Conservation (phyloP, 1,140 invertebrate genomes). For the Cydia splendana region DNA sequence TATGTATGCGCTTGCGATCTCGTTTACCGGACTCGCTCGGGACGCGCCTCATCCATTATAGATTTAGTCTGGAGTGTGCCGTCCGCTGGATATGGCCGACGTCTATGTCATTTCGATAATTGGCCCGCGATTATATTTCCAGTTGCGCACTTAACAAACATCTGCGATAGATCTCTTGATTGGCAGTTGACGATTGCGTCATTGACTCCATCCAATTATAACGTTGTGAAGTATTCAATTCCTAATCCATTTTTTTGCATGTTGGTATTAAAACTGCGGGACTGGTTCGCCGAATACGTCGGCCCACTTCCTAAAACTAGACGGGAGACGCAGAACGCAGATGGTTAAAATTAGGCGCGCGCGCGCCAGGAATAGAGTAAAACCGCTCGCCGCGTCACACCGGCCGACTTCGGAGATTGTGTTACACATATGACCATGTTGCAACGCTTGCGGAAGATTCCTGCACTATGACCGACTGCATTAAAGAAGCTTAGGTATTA, state of each 20-base stretch:
- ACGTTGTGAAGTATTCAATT: conserved; percentile 46
- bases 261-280: conserved; percentile 30
- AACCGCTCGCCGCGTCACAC: conserved; percentile 65
- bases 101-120: conserved; percentile 77
- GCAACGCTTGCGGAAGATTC: conserved; percentile 28
- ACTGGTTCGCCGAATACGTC: conserved; percentile 68
- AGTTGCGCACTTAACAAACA: conserved; percentile 63
- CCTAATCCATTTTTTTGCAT: conserved; percentile 12
- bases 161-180: conserved; percentile 64
- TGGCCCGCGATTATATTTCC: conserved; percentile 69
- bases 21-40: conserved; percentile 70
- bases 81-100: conserved; percentile 56
- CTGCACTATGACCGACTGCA: background rate
- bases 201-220: conserved; percentile 62
- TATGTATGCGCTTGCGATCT: conserved; percentile 71
- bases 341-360: conserved; percentile 78
- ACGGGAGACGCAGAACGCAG: conserved; percentile 76
- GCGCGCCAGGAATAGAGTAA: conserved; percentile 75
- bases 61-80: conserved; percentile 66
- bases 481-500: background rate
- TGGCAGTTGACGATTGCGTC: conserved; percentile 58
- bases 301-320: conserved; percentile 79
- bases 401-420: conserved; percentile 69
- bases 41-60: conserved; percentile 76
- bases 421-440: conserved; percentile 53